Conservation (phyloP, 2,888 invertebrate species). For the Colletes collaris region DNA sequence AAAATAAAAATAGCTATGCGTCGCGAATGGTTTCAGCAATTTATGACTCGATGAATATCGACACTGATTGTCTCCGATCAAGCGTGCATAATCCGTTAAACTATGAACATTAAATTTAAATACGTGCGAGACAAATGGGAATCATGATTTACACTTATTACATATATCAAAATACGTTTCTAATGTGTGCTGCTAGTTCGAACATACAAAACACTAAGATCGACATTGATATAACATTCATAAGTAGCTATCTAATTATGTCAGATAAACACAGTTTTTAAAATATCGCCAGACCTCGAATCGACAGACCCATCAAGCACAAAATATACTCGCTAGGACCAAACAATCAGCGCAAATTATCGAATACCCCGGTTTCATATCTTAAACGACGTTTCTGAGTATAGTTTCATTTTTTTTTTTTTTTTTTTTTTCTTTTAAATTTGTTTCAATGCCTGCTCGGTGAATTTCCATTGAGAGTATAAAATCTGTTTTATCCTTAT, state of each 20-base stretch:
- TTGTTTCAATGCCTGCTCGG: conserved; percentile 40
- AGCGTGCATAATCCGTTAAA: conserved; percentile 36
- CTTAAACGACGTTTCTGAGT: conserved; percentile 34
- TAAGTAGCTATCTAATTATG: conserved; percentile 19
- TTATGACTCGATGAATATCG: conserved; percentile 33
- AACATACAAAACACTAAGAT: conserved; percentile 33
- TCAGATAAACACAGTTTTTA: conserved; percentile 14
- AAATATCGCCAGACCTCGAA: conserved; percentile 13
- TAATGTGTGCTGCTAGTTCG: conserved; percentile 21
- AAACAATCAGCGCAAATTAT: conserved; percentile 34
- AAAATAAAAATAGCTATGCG: conserved; percentile 8
- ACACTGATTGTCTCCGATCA: conserved; percentile 56
- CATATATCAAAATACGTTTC: conserved; percentile 44
- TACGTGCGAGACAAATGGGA: conserved; percentile 14
- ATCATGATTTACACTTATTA: conserved; percentile 38
- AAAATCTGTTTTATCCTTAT: conserved; percentile 73
- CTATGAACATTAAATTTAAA: conserved; percentile 39
- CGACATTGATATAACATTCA: conserved; percentile 35
- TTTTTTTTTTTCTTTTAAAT: conserved; percentile 34
- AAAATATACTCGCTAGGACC: conserved; percentile 36
- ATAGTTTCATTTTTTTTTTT: conserved; percentile 27
- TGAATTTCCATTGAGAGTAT: conserved; percentile 67
- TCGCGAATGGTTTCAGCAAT: conserved; percentile 27
- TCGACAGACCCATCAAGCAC: conserved; percentile 38
- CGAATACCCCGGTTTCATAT: conserved; percentile 20